A percentile compares a stretch with the other conserved stretches of the same genome.
Conservation (phyloP, 2,888 invertebrate genomes). For the Troglohyphantes excavatus region DNA sequence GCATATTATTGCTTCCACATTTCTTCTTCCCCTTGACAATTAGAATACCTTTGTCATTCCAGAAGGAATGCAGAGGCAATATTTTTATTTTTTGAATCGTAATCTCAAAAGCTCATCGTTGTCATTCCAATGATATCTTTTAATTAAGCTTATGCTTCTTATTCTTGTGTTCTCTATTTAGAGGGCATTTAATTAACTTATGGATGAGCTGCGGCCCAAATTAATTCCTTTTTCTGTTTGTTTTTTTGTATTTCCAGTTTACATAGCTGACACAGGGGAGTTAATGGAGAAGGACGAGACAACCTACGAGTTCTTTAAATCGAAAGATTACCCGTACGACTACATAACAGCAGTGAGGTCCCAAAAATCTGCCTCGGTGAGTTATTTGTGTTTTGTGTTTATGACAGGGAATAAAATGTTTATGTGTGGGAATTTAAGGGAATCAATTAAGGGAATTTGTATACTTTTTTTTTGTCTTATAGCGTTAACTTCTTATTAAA, state of each 20-base stretch:
- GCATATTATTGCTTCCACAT: not conserved
- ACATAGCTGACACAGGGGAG: conserved; percentile 57
- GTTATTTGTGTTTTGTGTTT: not conserved
- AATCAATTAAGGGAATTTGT: no score
- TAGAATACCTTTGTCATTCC: not conserved
- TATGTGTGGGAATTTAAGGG: no score
- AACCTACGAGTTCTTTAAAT: conserved; percentile 73
- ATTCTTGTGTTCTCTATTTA: not conserved
- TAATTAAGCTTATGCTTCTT: conserved; percentile 32
- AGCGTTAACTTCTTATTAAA: no score
- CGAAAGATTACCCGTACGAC: conserved; percentile 76
- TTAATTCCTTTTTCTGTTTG: not conserved
- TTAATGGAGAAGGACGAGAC: conserved; percentile 66
- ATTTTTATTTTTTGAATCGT: conserved; percentile 21
- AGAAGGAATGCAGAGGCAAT: not conserved
- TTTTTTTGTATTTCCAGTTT: conserved; percentile 32
- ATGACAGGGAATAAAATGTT: no score
- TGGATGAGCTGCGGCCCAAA: not conserved
- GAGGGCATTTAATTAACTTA: conserved; percentile 32
- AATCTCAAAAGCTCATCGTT: not conserved
- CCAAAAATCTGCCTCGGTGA: conserved; percentile 48
- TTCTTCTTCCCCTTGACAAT: not conserved
- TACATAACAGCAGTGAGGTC: conserved; percentile 73
- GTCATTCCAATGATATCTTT: not conserved
- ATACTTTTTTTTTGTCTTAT: no score